Conservation (phyloP, 2,797 vertebrate species). For the Falco rusticolus region DNA sequence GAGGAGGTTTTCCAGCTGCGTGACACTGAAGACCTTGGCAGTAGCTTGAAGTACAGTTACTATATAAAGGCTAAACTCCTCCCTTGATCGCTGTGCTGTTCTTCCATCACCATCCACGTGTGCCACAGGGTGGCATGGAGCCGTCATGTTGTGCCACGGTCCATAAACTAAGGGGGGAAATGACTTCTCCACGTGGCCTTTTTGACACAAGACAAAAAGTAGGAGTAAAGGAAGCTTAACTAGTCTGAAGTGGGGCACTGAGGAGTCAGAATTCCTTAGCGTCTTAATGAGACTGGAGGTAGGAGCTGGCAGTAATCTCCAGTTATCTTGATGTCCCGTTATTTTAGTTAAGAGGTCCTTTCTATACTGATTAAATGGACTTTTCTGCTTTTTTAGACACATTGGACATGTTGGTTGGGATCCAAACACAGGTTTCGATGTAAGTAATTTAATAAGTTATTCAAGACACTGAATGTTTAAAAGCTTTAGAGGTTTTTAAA, state of each 20-base stretch:
- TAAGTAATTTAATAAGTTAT: conserved; percentile 81
- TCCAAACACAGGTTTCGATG: conserved; percentile 98
- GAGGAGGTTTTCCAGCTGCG: background rate
- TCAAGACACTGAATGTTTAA: background rate
- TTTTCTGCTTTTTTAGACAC: conserved; percentile 81
- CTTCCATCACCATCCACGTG: background rate
- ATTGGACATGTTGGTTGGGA: conserved; percentile 99
- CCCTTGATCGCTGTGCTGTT: background rate
- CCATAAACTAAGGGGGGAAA: background rate
- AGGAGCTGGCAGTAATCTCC: background rate
- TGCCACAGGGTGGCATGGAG: background rate
- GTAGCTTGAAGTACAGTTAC: background rate
- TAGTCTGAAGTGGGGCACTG: background rate
- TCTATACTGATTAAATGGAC: conserved; percentile 21
- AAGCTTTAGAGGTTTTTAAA: background rate
- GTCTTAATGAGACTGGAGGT: background rate
- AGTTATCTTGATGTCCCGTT: background rate
- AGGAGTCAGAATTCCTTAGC: background rate
- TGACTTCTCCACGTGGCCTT: background rate
- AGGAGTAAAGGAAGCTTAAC: background rate
- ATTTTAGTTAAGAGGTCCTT: background rate
- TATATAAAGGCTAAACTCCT: background rate
- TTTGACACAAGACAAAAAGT: background rate
- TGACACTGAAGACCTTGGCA: background rate
- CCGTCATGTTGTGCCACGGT: background rate